Conservation (phyloP, 2,797 vertebrate genomes). For the Eurystomus glaucurus region DNA sequence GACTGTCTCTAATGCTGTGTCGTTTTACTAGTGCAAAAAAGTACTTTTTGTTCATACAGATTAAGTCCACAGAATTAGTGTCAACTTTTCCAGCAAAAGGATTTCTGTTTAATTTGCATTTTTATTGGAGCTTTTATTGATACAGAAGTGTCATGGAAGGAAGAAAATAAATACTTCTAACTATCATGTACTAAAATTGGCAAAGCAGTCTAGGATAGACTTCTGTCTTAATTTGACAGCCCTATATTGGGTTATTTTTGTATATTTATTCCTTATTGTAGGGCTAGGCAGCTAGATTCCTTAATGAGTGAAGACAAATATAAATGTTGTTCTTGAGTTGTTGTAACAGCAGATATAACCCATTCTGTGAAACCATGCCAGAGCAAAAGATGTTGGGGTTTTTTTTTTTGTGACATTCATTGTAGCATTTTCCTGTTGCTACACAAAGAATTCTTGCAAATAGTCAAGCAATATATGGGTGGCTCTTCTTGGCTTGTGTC, state of each 20-base stretch:
- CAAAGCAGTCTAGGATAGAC: neutral
- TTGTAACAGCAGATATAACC: slow-evolving; percentile 20
- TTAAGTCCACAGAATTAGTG: neutral
- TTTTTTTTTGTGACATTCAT: slow-evolving; percentile 8
- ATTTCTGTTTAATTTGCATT: neutral
- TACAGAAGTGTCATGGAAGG: neutral
- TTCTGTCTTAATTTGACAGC: neutral
- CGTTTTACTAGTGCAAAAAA: neutral
- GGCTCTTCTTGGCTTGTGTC: slow-evolving; percentile 50
- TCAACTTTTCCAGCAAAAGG: neutral
- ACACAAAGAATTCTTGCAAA: slow-evolving; percentile 29
- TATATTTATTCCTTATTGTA: neutral
- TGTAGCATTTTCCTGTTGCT: slow-evolving; percentile 27
- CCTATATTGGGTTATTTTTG: neutral
- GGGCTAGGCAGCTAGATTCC: neutral
- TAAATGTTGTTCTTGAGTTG: neutral
- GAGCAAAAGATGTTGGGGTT: neutral
- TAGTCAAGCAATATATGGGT: neutral
- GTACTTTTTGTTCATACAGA: neutral
- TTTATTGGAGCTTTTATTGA: neutral
- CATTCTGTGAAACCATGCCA: neutral
- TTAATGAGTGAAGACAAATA: neutral
- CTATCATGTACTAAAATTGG: neutral
- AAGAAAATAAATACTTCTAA: neutral
- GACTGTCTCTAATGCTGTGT: neutral